Conservation (phyloP, 2,888 invertebrate genomes). For the Athripsodes cinereus region DNA sequence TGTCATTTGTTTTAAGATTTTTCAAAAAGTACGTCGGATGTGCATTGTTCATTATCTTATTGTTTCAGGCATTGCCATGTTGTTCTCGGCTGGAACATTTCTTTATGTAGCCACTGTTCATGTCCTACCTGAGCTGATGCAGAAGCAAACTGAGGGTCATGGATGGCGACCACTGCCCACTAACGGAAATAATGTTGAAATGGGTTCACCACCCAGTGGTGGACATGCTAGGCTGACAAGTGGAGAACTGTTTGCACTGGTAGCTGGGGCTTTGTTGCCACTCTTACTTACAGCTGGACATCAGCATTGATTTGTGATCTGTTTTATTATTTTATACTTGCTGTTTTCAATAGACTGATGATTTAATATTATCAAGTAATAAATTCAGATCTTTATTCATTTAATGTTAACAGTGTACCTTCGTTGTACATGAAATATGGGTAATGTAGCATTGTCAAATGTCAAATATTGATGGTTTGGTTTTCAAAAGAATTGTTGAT, state of each 20-base stretch:
- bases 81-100: slow-evolving; percentile 98
- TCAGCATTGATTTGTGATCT: slow-evolving; percentile 55
- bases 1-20: too few relatives aligned
- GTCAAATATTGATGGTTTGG: too few relatives aligned
- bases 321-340: too few relatives aligned
- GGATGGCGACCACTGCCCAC: slow-evolving; percentile 38
- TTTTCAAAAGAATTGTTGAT: too few relatives aligned
- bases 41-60: neutral
- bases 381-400: too few relatives aligned
- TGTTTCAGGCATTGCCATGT: slow-evolving; percentile 78
- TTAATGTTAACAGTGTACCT: too few relatives aligned
- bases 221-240: slow-evolving; percentile 53
- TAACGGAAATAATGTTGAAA: slow-evolving; percentile 31
- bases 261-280: slow-evolving; percentile 84
- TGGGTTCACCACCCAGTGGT: slow-evolving; percentile 30
- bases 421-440: too few relatives aligned
- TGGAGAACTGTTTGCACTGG: slow-evolving; percentile 74
- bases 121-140: slow-evolving; percentile 90
- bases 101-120: slow-evolving; percentile 98
- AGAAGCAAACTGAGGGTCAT: slow-evolving; percentile 44
- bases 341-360: too few relatives aligned
- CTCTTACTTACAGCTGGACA: slow-evolving; percentile 88
- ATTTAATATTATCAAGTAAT: too few relatives aligned
- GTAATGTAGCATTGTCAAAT: too few relatives aligned
- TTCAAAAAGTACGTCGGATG: too few relatives aligned